Evolutionary conservation across 2,888 invertebrate genomes (phyloP), one percentile per base, ranked within the genome.

Genomic region (Stenurella melanura): DNA sequence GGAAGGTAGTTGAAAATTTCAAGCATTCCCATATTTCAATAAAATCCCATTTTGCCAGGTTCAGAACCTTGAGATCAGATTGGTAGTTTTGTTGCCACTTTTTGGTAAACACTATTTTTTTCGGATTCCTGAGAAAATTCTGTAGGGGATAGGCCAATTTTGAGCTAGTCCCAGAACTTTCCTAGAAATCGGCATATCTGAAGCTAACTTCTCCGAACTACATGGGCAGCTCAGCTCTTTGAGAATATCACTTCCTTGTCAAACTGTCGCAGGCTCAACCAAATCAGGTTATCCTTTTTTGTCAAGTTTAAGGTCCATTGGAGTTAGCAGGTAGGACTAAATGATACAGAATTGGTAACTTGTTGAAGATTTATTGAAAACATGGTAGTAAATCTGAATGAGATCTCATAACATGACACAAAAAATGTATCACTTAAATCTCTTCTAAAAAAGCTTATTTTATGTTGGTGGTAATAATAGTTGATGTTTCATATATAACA

Each of bases 311-410:
- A n/a, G n/a, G n/a, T n/a, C n/a, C n/a, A 50, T 11, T 63, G 64
- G 19, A 34, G 42, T 18, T 58, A 15, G 3, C 12, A 60, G 56
- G 56, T 18, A 67, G 4, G 57, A 11, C 56, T 34, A 69, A 77
- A 75, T 64, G 64, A 67, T 63, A 68, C n/a, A n/a, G 12, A 50
- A 30, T 54, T 15, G 11, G 19, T 61, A 78, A 82, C 82, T 83
- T 81, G 81, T 82, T 82, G 83, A 85, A 83, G 82, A 83, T 85
- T 85, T 83, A 85, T 85, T 85, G 82, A 85, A 85, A 85, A 85
- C 84, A 85, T 85, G 82, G 79, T 83, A 83, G 84, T 83, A 81
- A 84, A 83, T 82, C 81, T 82, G 77, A 81, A 72, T 82, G 83
- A 84, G 83, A 83, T 81, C 77, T 75, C 81, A 75, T 75, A 79